Percentiles rank a stretch among this genome's conserved stretches.
Evolutionary conservation across 2,797 vertebrate species (phyloP).

Genomic region (Molossus molossus): DNA sequence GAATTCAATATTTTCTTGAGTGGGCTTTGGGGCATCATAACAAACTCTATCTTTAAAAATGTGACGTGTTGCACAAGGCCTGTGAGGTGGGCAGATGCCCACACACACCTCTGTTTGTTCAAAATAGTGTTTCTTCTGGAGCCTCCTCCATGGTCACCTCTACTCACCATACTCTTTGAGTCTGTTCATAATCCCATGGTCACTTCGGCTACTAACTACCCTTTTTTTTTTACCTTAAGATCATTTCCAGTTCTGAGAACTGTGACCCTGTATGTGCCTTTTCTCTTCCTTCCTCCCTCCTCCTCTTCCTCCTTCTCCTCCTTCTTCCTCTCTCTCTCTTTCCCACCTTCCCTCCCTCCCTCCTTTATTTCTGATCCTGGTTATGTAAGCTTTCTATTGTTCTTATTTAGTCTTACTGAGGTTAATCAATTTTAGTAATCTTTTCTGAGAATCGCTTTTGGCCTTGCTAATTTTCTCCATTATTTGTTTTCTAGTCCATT

Average conservation of each 20-base stretch:
- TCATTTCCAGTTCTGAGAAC: not conserved
- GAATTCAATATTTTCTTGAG: conserved; percentile 49
- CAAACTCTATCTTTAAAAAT: not conserved
- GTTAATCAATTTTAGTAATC: not conserved
- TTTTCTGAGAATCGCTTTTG: conserved; percentile 37
- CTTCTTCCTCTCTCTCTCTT: too few species aligned
- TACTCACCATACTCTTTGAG: not conserved
- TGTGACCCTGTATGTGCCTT: not conserved
- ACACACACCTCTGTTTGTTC: not conserved
- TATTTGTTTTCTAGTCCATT: conserved; percentile 24
- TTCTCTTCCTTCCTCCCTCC: not conserved
- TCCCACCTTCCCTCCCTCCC: not conserved
- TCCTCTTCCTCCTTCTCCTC: not conserved
- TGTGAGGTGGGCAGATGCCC: not conserved
- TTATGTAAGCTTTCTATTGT: not conserved
- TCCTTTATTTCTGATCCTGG: not conserved
- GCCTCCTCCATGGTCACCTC: not conserved
- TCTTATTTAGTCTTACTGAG: not conserved
- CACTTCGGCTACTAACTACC: not conserved
- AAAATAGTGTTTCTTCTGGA: not conserved
- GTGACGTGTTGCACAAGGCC: not conserved
- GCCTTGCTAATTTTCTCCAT: not conserved
- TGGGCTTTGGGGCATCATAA: not conserved
- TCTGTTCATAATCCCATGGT: not conserved
- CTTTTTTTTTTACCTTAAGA: not conserved